Base-by-base conservation (phyloP, 2,888 invertebrate species). In the Zaprionus lineosus region DNA sequence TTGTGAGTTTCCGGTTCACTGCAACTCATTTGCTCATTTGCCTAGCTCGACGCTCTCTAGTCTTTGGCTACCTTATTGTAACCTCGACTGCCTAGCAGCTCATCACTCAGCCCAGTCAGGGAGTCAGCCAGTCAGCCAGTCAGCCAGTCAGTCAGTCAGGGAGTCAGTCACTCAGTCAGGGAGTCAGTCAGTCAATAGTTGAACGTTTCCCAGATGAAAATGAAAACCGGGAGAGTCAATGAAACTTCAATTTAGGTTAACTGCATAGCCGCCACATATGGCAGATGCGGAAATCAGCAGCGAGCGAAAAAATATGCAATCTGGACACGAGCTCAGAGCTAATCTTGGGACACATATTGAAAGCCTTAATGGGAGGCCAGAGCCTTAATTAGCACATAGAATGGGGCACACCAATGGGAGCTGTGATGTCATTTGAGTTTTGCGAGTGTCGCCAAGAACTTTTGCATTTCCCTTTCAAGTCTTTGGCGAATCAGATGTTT, bases 1-100 rank as follows among this genome's bases (percentile, higher is more conserved):
- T 86, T 84, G 84, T 84, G 52, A 78, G 69, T 82, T 82, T 82
- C 81, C 81, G 81, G 81, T 82, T 86, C 82, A 86, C 43, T 78
- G 81, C 72, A 84, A 36, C 69, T 50, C 72, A 74, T 82, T 77
- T 63, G 70, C 69, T 50, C 72, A 74, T 82, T 77, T 63, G 70
- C 48, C 74, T 58, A 68, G 64, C 63, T 64, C 29, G 52, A 24
- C 34, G 37, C 40, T 26, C n/a, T n/a, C n/a, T n/a, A n/a, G 12
- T 29, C 39, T 24, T 41, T 24, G 37, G 29, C 36, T 33, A 64
- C 48, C 61, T 37, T 55, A 74, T 56, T 57, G 51, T 51, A 48
- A 19, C 55, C 69, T 31, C 31, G 39, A 18, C 50, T n/a, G n/a
- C n/a, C n/a, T n/a, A n/a, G n/a, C n/a, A n/a, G n/a, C n/a, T n/a